Evolutionary conservation across 2,113 vertebrate species (phyloP).

Genomic region (Scopus umbretta): DNA sequence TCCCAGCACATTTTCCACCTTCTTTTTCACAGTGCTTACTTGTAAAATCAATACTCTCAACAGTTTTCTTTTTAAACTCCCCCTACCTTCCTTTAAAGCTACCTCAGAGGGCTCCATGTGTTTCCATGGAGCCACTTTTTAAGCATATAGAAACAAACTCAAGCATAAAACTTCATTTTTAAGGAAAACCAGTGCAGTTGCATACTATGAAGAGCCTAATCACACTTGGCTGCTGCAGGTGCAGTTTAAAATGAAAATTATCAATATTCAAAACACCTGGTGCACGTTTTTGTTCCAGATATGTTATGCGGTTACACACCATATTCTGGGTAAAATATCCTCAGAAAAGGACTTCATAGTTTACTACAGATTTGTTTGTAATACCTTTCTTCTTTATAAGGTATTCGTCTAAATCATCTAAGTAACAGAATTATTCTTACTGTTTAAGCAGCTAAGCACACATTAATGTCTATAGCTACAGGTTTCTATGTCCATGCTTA

Average conservation of each 20-base stretch:
- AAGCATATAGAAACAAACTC: constrained; percentile 36
- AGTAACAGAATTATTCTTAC: not conserved
- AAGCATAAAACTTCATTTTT: not conserved
- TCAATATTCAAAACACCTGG: not conserved
- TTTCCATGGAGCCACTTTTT: constrained; percentile 51
- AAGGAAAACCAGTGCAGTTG: not conserved
- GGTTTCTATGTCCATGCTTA: not conserved
- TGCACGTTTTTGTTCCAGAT: not conserved
- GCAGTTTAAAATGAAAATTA: not conserved
- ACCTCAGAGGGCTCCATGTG: not conserved
- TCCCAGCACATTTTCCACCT: constrained; percentile 57
- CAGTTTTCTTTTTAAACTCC: constrained; percentile 44
- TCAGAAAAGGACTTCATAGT: not conserved
- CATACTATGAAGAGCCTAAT: not conserved
- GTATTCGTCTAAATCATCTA: not conserved
- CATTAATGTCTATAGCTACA: not conserved
- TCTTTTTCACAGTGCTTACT: constrained; percentile 59
- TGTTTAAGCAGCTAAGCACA: not conserved
- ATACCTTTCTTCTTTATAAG: not conserved
- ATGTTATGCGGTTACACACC: not conserved
- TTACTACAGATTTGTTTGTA: not conserved
- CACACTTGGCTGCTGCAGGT: not conserved
- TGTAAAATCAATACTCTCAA: constrained; percentile 63
- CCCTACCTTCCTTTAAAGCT: constrained; percentile 22
- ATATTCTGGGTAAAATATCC: not conserved